A percentile compares a stretch with the other conserved stretches of the same genome.
phyloP scores from a whole-genome alignment of 2,113 vertebrate genomes.

The Formicarius rufipectus region DNA sequence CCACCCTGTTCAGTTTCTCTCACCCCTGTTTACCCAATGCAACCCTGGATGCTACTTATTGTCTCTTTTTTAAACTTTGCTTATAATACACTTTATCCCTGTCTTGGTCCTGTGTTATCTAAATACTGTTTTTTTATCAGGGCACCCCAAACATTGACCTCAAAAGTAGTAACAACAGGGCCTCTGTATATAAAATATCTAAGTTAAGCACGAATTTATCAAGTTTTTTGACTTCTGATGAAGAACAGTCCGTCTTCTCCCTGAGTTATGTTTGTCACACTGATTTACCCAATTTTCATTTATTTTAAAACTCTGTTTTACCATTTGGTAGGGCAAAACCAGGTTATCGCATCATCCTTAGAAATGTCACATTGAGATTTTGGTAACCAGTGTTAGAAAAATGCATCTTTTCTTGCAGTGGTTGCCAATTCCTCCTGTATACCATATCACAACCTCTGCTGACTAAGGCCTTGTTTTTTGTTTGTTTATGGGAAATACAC shows the following conservation, averaged over 20 bases:
- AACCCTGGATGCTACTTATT: not conserved
- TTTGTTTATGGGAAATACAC: not conserved
- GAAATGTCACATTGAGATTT: not conserved
- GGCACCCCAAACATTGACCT: rapidly evolving
- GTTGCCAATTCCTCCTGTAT: not conserved
- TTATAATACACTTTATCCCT: not conserved
- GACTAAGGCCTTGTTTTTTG: not conserved
- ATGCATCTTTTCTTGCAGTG: not conserved
- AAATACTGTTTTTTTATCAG: not conserved
- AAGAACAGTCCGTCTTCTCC: not conserved
- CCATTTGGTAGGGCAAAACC: not conserved
- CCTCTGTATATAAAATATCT: not conserved
- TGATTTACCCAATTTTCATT: not conserved
- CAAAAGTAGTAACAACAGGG: not conserved
- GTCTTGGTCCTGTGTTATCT: not conserved
- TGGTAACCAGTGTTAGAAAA: not conserved
- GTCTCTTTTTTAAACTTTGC: not conserved
- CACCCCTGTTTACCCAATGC: not conserved
- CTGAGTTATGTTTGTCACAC: not conserved
- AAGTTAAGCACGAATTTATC: not conserved
- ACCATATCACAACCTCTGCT: not conserved
- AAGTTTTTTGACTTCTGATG: not conserved
- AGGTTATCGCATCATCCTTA: not conserved
- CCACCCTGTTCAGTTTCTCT: not conserved
- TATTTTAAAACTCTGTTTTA: not conserved